phyloP scores from a whole-genome alignment of 2,888 invertebrate genomes.

The Cephus spinipes region DNA sequence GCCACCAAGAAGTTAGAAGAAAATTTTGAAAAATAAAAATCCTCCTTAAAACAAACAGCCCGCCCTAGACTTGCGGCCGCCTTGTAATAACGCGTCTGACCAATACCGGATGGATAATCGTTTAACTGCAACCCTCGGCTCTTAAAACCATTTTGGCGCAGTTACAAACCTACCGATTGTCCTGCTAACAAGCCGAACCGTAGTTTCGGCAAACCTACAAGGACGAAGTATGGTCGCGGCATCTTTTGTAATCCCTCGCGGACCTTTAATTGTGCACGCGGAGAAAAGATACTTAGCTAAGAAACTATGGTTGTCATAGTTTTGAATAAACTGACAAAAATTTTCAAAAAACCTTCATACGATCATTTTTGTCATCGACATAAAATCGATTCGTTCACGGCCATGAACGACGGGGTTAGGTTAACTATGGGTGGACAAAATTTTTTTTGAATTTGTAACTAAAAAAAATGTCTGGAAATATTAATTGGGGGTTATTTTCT shows the following conservation, averaged over 20 bases:
- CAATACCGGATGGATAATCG: conserved; percentile 22
- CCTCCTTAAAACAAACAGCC: neutral
- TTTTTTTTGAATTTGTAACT: neutral
- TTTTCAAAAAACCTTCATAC: neutral
- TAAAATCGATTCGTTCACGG: neutral
- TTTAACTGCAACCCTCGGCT: conserved; percentile 18
- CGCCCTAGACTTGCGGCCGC: conserved; percentile 15
- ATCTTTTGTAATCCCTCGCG: conserved; percentile 4
- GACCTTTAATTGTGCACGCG: neutral
- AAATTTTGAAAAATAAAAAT: conserved; percentile 3
- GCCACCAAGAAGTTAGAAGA: conserved; percentile 3
- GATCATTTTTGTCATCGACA: neutral
- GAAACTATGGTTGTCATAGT: neutral
- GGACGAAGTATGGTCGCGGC: conserved; percentile 4
- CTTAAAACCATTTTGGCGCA: conserved; percentile 8
- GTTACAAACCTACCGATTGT: conserved; percentile 4
- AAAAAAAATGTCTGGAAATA: neutral
- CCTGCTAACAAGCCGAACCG: conserved; percentile 7
- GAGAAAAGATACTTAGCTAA: neutral
- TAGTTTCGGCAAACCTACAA: neutral
- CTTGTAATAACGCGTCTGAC: conserved; percentile 18
- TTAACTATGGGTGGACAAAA: neutral
- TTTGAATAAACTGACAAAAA: neutral
- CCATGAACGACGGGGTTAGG: neutral
- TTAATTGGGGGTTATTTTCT: neutral